phyloP scores from a whole-genome alignment of 1,140 invertebrate species.

The Cotesia chilonis region DNA sequence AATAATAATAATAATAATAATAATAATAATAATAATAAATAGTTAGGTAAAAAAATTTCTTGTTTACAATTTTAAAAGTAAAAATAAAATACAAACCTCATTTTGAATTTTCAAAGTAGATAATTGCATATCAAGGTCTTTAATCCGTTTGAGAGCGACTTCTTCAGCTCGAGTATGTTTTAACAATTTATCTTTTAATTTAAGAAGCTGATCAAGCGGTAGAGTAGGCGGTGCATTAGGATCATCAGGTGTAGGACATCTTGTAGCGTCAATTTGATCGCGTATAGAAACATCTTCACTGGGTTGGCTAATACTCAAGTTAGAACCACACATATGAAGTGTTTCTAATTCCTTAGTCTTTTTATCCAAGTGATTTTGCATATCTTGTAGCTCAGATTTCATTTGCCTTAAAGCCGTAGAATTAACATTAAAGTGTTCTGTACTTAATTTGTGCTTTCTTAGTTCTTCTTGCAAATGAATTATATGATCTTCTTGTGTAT shows the following conservation, averaged over 20 bases:
- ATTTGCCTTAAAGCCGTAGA: conserved; percentile 66
- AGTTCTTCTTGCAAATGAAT: conserved; percentile 66
- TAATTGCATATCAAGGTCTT: conserved; percentile 79
- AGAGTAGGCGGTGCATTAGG: conserved; percentile 57
- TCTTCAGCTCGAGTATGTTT: conserved; percentile 77
- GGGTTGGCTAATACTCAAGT: conserved; percentile 73
- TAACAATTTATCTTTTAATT: conserved; percentile 73
- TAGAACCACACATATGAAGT: conserved; percentile 69
- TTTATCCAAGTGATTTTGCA: conserved; percentile 71
- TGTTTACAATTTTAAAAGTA: conserved; percentile 2
- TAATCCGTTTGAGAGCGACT: conserved; percentile 76
- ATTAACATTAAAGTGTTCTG: conserved; percentile 67
- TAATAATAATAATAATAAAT: conserved; percentile 22
- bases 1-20: conserved; percentile 25
- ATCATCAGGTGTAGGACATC: conserved; percentile 62
- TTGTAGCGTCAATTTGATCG: conserved; percentile 67
- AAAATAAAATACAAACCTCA: conserved; percentile 66
- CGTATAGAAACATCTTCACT: conserved; percentile 82
- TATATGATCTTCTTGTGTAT: conserved; percentile 66
- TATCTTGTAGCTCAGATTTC: conserved; percentile 68
- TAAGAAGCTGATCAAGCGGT: conserved; percentile 68
- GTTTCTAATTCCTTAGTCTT: conserved; percentile 76
- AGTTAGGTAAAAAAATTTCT: neutral
- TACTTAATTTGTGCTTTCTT: conserved; percentile 66
- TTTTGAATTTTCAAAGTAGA: conserved; percentile 68